Evolutionary conservation across 2,888 invertebrate genomes (phyloP), one percentile per base, ranked within the genome.

Genomic region (Ochlodes sylvanus): DNA sequence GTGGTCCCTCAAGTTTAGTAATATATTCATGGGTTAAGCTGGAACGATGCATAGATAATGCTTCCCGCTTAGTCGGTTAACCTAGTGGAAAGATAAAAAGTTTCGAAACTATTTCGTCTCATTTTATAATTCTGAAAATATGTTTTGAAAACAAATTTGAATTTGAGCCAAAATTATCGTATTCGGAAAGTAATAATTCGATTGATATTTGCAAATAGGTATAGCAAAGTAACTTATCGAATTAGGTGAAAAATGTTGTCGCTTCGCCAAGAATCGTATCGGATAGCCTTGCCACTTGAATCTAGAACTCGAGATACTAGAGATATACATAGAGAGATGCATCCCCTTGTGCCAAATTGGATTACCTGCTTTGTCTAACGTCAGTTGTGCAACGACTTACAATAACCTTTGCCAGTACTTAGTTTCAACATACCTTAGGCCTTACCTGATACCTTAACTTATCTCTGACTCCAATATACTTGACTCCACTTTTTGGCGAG

Each of bases 1-100:
- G 42, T 61, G 42, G 66, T 66, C 52, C 17, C 32, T 21, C 54
- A 42, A 54, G n/a, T n/a, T n/a, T n/a, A n/a, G 44, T 67, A 67
- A 67, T 61, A 67, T 67, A 67, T 67, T 61, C 66, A 67, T 67
- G 19, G 44, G 44, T 66, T 66, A 14, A 67, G 60, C 41, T 44
- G 41, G 60, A 60, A 67, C 54, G 34, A 67, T 67, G 60, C 66
- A 67, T 67, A 54, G 34, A 27, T 41, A 66, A 50, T 60, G 54
- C 44, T 42, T 44, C n/a, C 27, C 0, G 57, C 57, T 66, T 58
- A 34, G 42, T 42, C 32, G 42, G 50, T 60, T 65, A 65, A 52
- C 19, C 32, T 41, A 44, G n/a, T 14, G 15, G n/a, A 42, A 52
- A 62, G 58, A 44, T 27, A n/a, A 58, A 58, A 7, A 15, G 10